phyloP scores from a whole-genome alignment of 2,113 vertebrate species.

The Melospiza melodia region DNA sequence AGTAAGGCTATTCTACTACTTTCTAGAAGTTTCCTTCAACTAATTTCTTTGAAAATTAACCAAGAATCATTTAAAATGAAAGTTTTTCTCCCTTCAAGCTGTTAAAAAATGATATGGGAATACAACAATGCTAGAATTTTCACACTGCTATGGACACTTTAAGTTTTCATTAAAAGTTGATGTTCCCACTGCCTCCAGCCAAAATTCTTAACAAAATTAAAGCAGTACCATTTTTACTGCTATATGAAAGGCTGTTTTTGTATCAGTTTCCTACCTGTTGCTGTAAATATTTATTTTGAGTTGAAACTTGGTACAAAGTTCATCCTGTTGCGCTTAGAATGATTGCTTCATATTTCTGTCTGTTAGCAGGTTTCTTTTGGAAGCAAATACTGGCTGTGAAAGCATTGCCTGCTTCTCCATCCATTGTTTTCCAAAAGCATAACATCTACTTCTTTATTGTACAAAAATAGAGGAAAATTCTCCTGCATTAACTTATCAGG shows the following conservation, averaged over 20 bases:
- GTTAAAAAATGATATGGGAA: slow-evolving; percentile 58
- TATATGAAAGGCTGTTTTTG: neutral
- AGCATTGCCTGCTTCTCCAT: neutral
- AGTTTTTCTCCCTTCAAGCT: slow-evolving; percentile 36
- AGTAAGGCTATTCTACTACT: slow-evolving; percentile 45
- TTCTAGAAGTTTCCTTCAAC: slow-evolving; percentile 47
- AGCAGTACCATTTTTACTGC: neutral
- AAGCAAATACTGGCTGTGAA: neutral
- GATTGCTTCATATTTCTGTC: neutral
- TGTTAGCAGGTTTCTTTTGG: neutral
- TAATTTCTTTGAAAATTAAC: slow-evolving; percentile 75
- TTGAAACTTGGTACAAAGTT: neutral
- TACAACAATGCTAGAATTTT: slow-evolving; percentile 42
- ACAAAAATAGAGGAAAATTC: neutral
- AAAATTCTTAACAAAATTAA: slow-evolving; percentile 51
- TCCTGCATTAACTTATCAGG: neutral
- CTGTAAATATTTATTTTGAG: slow-evolving; percentile 2
- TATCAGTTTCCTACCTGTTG: neutral
- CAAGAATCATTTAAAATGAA: slow-evolving; percentile 68
- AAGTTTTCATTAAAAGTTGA: slow-evolving; percentile 63
- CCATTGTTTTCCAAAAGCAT: neutral
- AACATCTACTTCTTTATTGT: neutral
- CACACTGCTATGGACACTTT: slow-evolving; percentile 20
- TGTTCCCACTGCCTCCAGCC: slow-evolving; percentile 45
- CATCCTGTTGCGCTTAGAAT: neutral